phyloP scores from a whole-genome alignment of 2,888 invertebrate genomes.

The Cantharis lateralis region DNA sequence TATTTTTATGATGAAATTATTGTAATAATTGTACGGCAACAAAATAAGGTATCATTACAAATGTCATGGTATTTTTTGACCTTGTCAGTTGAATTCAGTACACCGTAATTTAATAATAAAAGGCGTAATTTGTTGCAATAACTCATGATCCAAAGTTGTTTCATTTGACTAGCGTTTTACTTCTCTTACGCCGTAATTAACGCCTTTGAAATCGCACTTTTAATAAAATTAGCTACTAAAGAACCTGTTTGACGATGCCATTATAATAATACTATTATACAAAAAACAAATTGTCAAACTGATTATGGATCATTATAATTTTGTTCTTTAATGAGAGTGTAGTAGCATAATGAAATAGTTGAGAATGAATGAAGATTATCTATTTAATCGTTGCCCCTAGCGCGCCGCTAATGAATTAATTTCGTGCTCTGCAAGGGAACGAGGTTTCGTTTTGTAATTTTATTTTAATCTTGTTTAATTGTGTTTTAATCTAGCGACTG shows the following conservation, averaged over 20 bases:
- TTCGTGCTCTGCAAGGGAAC: conserved; percentile 43
- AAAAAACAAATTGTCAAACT: conserved; percentile 18
- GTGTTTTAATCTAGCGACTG: conserved; percentile 42
- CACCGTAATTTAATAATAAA: conserved; percentile 35
- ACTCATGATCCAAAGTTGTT: conserved; percentile 23
- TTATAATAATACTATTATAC: conserved; percentile 10
- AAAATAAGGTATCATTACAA: conserved; percentile 27
- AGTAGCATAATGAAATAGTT: conserved; percentile 13
- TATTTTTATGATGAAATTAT: neutral
- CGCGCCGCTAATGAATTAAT: conserved; percentile 47
- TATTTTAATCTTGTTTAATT: conserved; percentile 47
- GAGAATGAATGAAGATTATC: conserved; percentile 29
- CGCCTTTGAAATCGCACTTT: neutral
- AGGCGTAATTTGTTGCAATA: conserved; percentile 36
- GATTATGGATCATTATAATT: conserved; percentile 17
- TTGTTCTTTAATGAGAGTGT: conserved; percentile 6
- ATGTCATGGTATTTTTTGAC: conserved; percentile 33
- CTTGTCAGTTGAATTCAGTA: conserved; percentile 31
- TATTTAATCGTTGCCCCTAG: conserved; percentile 31
- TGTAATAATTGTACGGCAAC: neutral
- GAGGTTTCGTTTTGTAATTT: conserved; percentile 45
- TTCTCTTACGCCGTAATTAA: conserved; percentile 10
- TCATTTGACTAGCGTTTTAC: conserved; percentile 2
- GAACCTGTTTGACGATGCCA: conserved; percentile 3
- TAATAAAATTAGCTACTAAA: conserved; percentile 8